phyloP scores from a whole-genome alignment of 37 sponge, comb jelly and placozoan species.

The Axinella damicornis region DNA sequence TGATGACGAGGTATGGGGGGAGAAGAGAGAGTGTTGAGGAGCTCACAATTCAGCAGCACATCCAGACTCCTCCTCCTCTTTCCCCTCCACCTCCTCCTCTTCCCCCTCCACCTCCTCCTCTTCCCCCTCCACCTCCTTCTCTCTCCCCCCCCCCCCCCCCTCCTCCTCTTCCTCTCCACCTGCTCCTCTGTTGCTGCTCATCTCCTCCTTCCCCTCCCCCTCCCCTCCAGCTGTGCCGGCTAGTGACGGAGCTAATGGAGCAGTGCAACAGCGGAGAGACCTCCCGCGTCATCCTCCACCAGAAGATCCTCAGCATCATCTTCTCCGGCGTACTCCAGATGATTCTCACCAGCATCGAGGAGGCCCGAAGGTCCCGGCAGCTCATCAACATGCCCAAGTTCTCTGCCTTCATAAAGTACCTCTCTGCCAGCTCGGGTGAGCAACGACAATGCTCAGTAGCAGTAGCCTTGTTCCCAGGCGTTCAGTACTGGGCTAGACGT shows the following conservation, averaged over 20 bases:
- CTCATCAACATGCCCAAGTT: slow-evolving; percentile 41
- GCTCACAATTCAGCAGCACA: no score
- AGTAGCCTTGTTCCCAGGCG: no score
- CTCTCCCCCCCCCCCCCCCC: no score
- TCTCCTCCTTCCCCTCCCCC: neutral
- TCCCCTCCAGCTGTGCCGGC: slow-evolving; percentile 10
- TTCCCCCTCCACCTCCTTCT: neutral
- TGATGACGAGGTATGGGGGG: slow-evolving; percentile 21
- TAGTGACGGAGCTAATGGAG: slow-evolving; percentile 2
- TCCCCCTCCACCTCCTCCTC: neutral
- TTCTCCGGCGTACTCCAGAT: slow-evolving; percentile 48
- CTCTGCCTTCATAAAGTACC: slow-evolving; percentile 45
- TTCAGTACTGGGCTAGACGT: no score
- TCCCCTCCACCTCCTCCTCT: neutral
- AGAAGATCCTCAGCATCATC: slow-evolving; percentile 42
- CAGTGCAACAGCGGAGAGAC: slow-evolving; percentile 10
- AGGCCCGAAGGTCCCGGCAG: slow-evolving; percentile 22
- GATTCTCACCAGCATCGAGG: slow-evolving; percentile 43
- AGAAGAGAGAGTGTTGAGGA: neutral
- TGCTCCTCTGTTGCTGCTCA: neutral
- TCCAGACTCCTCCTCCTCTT: neutral
- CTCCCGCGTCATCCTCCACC: neutral
- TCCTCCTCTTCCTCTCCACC: neutral
- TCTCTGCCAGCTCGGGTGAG: slow-evolving; percentile 54
- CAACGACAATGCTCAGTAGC: no score